phyloP scores from a whole-genome alignment of 2,797 vertebrate genomes.

The Rhynchotus rufescens region DNA sequence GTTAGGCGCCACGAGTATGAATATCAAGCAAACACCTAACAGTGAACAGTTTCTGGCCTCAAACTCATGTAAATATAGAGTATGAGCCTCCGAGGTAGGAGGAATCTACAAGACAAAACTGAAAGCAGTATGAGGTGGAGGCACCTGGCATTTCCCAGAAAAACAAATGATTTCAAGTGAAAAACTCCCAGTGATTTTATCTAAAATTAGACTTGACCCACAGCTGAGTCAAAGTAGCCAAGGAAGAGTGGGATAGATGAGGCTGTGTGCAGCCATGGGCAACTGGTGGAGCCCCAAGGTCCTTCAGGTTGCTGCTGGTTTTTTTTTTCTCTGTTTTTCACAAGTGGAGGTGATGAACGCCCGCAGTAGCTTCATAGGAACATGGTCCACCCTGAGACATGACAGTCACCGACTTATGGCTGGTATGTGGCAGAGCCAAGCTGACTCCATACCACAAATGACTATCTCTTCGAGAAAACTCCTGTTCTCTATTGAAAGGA shows the following conservation, averaged over 20 bases:
- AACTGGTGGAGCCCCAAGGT: not conserved
- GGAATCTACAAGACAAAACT: not conserved
- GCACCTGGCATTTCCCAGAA: not conserved
- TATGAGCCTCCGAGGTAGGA: not conserved
- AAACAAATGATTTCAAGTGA: not conserved
- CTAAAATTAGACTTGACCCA: not conserved
- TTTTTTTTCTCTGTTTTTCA: not conserved
- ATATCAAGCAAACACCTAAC: not conserved
- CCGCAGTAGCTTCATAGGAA: not conserved
- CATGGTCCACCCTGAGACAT: not conserved
- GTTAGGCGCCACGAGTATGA: not conserved
- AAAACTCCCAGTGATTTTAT: not conserved
- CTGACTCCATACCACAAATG: accelerated
- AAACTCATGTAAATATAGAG: not conserved
- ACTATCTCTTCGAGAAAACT: not conserved
- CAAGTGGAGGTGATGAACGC: not conserved
- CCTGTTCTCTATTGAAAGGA: not conserved
- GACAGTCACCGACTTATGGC: not conserved
- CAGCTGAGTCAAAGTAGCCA: not conserved
- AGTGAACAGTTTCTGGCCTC: not conserved
- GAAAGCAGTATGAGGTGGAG: not conserved
- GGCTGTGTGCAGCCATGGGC: not conserved
- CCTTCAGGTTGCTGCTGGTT: not conserved
- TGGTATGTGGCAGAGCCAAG: not conserved
- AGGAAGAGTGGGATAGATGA: not conserved